Conservation (phyloP, 2,797 vertebrate species). For the Chelon labrosus region DNA sequence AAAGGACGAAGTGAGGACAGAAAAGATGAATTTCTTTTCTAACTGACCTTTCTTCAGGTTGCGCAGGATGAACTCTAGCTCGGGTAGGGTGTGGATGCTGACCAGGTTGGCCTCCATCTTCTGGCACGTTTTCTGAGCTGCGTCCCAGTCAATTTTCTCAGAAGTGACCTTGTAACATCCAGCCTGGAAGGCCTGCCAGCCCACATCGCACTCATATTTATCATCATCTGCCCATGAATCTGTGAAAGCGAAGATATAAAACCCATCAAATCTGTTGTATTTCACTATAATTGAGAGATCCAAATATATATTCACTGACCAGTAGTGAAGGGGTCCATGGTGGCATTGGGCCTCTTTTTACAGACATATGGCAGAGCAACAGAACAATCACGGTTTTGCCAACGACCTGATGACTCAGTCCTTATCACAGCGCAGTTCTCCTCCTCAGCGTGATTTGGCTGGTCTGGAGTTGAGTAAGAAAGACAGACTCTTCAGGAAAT, state of each 20-base stretch:
- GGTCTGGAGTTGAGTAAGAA: constrained; percentile 81
- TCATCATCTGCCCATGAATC: constrained; percentile 88
- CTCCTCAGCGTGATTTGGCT: constrained; percentile 92
- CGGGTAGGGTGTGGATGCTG: constrained; percentile 94
- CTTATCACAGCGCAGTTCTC: constrained; percentile 95
- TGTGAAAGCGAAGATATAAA: constrained; percentile 61
- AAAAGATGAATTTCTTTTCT: neutral
- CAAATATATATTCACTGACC: constrained; percentile 73
- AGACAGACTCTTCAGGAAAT: constrained; percentile 18
- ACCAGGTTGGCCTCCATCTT: constrained; percentile 91
- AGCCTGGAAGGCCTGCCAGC: constrained; percentile 95
- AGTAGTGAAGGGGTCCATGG: constrained; percentile 84
- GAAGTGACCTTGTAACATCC: constrained; percentile 93
- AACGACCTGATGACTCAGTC: constrained; percentile 92
- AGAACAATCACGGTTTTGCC: constrained; percentile 95
- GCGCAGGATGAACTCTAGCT: constrained; percentile 93
- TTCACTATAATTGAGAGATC: neutral
- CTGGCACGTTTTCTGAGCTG: constrained; percentile 91
- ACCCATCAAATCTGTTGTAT: neutral
- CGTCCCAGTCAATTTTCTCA: constrained; percentile 91
- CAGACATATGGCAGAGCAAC: constrained; percentile 94
- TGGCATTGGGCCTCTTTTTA: constrained; percentile 95
- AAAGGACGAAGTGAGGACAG: neutral
- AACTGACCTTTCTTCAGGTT: constrained; percentile 90
- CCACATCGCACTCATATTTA: constrained; percentile 91